phyloP scores from a whole-genome alignment of 2,113 vertebrate species.

The Aptenodytes forsteri region DNA sequence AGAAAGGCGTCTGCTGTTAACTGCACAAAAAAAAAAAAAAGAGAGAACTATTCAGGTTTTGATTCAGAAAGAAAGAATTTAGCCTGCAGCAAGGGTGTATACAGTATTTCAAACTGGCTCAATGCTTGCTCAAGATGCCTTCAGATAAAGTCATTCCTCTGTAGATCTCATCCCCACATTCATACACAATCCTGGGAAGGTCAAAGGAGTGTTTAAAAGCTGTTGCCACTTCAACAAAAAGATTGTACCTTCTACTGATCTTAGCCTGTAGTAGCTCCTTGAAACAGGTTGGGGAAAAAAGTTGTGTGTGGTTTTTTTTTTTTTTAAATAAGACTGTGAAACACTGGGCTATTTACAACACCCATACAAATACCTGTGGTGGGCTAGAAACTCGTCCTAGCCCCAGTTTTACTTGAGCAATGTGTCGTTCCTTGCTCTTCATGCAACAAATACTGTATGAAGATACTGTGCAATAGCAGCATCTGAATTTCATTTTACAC shows the following conservation, averaged over 20 bases:
- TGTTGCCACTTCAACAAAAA: not conserved
- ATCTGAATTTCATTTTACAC: not conserved
- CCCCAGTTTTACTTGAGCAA: not conserved
- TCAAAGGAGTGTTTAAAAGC: not conserved
- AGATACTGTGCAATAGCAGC: not conserved
- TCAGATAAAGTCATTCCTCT: not conserved
- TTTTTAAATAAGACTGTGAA: not conserved
- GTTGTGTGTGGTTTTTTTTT: not conserved
- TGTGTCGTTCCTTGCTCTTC: not conserved
- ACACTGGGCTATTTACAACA: not conserved
- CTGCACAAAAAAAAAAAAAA: not conserved
- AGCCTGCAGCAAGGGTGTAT: not conserved
- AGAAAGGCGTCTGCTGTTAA: not conserved
- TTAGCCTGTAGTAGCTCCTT: not conserved
- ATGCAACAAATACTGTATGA: not conserved
- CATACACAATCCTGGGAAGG: not conserved
- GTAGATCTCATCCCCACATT: not conserved
- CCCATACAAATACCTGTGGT: fast-evolving
- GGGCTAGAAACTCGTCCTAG: not conserved
- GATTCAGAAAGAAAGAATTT: not conserved
- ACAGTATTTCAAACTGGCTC: not conserved
- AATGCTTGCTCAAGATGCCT: not conserved
- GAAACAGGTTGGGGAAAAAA: not conserved
- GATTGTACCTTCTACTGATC: not conserved
- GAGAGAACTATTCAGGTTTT: not conserved